These are phyloP conservation scores for Acromyrmex echinatior DNA, from an alignment of 1,140 invertebrate genomes.

Conservation along the genomic window DNA sequence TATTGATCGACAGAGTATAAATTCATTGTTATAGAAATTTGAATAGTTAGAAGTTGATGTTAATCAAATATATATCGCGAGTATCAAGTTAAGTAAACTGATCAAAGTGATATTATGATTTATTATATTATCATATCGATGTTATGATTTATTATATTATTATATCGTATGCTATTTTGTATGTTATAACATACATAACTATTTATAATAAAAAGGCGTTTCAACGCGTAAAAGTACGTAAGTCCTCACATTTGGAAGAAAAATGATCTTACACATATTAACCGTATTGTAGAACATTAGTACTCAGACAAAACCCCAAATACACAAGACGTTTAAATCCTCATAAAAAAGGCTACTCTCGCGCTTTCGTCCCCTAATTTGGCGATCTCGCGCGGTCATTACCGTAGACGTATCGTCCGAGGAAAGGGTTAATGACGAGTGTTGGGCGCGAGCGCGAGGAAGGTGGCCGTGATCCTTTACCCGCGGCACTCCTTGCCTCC, in stretches of 20 bases:
- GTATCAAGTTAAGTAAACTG: too few relatives aligned
- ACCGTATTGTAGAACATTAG: neutral
- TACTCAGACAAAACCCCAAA: neutral
- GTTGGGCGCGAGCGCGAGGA: conserved; percentile 59
- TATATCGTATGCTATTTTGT: neutral
- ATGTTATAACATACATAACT: neutral
- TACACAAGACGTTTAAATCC: neutral
- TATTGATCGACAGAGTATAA: too few relatives aligned
- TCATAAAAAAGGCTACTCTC: neutral
- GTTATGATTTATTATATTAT: neutral
- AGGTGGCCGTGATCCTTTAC: conserved; percentile 60
- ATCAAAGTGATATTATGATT: too few relatives aligned
- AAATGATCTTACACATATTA: neutral
- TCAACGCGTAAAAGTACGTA: neutral
- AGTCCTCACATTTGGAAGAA: neutral
- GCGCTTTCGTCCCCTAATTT: conserved; percentile 44
- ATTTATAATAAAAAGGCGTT: neutral
- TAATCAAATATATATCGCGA: too few relatives aligned
- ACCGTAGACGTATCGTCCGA: conserved; percentile 36
- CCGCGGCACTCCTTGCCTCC: conserved; percentile 42
- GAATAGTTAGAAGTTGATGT: too few relatives aligned
- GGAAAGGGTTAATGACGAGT: conserved; percentile 72
- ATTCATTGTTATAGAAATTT: too few relatives aligned
- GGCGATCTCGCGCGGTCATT: conserved; percentile 55
- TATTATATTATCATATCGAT: neutral